Evolutionary conservation across 2,113 vertebrate species (phyloP), one percentile per base, ranked within the genome.

Genomic region (Podiceps cristatus): DNA sequence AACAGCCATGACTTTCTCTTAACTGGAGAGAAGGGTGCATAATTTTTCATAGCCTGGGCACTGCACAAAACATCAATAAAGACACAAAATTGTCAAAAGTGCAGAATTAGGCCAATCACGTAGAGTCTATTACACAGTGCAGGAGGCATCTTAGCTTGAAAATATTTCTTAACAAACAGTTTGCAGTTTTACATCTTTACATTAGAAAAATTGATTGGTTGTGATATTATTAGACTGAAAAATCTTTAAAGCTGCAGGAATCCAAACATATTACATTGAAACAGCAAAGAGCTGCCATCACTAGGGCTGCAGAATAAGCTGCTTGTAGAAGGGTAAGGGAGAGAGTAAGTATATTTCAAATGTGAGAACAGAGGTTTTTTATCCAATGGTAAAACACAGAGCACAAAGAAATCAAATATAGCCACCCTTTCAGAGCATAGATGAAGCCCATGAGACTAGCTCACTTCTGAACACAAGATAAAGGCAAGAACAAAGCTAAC

Each of bases 211-310:
- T 35, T 80, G 63, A 90, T 90, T 77, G 23, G 47, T 52, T 90
- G n/a, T 73, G 27, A 94, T 83, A 95, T 93, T 66, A 83, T 27
- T 92, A 69, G 49, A 77, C 49, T 76, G 63, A 88, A 96, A 95
- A 93, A 88, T 88, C 91, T 92, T 93, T 95, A 90, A 84, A 91
- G 64, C 55, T 83, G 69, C 63, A 62, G 83, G 73, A 73, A 69
- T 86, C 40, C 55, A 67, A 73, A 79, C 33, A 69, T 55, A 88
- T 37, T 86, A 45, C 29, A 69, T 2, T 31, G 37, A 84, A 87
- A 86, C 2, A 74, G 24, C 52, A 83, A 42, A 86, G 12, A 83
- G 12, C 45, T 86, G 45, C 45, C 50, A 91, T 50, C 63, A 67
- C 14, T 69, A 20, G 37, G 25, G 14, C 53, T 40, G 40, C 28